Evolutionary conservation across 2,888 invertebrate genomes (phyloP), one percentile per base, ranked within the genome.

Genomic region (Lapara coniferarum): DNA sequence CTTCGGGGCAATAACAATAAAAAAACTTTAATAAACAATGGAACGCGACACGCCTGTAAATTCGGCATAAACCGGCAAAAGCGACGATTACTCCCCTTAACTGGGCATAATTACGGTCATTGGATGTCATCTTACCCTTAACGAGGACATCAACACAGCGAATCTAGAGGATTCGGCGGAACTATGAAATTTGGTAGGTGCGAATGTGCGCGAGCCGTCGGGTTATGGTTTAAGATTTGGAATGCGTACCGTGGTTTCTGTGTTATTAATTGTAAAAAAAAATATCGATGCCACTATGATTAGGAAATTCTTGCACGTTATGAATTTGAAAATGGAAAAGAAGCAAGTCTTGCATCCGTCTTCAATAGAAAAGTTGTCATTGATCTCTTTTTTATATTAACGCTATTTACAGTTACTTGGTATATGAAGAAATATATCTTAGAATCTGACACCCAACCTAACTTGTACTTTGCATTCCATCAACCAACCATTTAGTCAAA

Each of bases 121-220:
- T 92, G 79, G 85, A 91, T 91, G 90, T 92, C 91, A 89, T 91
- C 91, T 91, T 89, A 85, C 89, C 87, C 86, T 87, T 92, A 92
- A 92, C 88, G 88, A 87, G 89, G 87, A 83, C 88, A 84, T 88
- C 88, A 88, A 85, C 85, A 84, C 81, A 76, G 76, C 70, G 74
- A 70, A 76, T 73, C 70, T 55, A 57, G 52, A 63, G 59, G 56
- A 58, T 55, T 66, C 52, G 46, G 25, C 14, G 19, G 59, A 68
- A 52, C 44, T 63, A 53, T 16, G 68, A 68, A 68, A 12, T 5
- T 44, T 44, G 19, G 59, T 68, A 16, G n/a, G 68, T 51, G 37
- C 68, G n/a, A 25, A 5, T 56, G 30, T n/a, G 10, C 19, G 25
- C 14, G 10, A 58, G 1, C 0, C 14, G n/a, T 13, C 1, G 25